Evolutionary conservation across 2,888 invertebrate genomes (phyloP).

Genomic region (Sthenelais limicola): DNA sequence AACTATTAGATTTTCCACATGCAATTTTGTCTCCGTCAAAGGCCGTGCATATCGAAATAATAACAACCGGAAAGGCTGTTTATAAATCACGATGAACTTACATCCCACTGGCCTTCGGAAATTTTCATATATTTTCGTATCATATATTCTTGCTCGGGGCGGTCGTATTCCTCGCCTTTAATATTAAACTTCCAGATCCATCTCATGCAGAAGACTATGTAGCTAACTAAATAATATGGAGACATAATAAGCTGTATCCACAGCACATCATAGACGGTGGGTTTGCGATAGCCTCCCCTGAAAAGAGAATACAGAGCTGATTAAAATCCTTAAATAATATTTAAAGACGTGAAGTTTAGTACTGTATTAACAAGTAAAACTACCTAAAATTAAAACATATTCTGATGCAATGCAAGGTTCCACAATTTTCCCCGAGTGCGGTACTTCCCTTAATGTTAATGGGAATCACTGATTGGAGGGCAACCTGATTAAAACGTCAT

Average conservation of each 20-base stretch:
- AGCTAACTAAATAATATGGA: slow-evolving; percentile 81
- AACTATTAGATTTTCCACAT: too few species aligned
- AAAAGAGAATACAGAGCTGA: slow-evolving; percentile 46
- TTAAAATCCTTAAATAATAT: too few species aligned
- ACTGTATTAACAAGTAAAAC: too few species aligned
- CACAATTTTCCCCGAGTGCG: too few species aligned
- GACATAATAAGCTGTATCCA: slow-evolving; percentile 87
- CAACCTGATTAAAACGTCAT: too few species aligned
- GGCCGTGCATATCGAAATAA: background rate
- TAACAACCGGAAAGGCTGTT: background rate
- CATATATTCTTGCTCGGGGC: slow-evolving; percentile 87
- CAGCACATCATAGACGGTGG: slow-evolving; percentile 81
- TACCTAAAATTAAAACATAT: too few species aligned
- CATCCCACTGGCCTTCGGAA: slow-evolving; percentile 75
- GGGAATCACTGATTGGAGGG: too few species aligned
- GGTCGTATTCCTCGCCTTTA: slow-evolving; percentile 82
- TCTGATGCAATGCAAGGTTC: too few species aligned
- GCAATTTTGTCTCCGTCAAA: too few species aligned
- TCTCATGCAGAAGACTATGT: slow-evolving; percentile 81
- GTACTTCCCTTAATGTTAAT: too few species aligned
- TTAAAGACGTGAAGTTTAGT: too few species aligned
- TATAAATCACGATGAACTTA: too few species aligned
- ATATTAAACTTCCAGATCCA: slow-evolving; percentile 89
- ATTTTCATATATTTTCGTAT: slow-evolving; percentile 83
- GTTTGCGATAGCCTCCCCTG: slow-evolving; percentile 91